Base-by-base conservation (phyloP, 2,113 vertebrate genomes). In the Nothocercus nigrocapillus region DNA sequence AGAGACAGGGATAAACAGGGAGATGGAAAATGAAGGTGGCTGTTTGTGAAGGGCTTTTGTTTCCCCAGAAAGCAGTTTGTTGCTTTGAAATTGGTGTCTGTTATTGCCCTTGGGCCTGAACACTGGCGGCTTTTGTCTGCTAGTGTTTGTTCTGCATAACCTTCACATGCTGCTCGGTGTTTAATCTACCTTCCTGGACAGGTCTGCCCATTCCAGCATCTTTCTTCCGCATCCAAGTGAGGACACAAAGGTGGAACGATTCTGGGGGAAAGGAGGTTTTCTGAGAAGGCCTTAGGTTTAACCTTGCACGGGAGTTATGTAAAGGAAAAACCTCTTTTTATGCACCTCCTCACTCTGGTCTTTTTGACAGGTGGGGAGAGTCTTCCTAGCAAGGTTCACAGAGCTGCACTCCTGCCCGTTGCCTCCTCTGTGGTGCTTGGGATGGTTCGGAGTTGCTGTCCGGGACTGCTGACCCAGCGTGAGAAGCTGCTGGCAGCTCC, bases 41-140 rank as follows among this genome's bases (percentile, higher is more conserved):
- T 81, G 28, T 80, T 93, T 92, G 47, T 82, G 59, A 82, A 85
- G 59, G 73, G 56, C 74, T 94, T 95, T 95, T 94, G 32, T 91
- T 74, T 93, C 64, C 10, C 27, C 69, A 32, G 14, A 67, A 38
- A 70, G 49, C 90, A 86, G 51, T 95, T 95, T 82, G 44, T n/a
- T 63, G 18, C 54, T 91, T 89, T 32, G 38, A 67, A 94, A 91
- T 88, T 7, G 30, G 10, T 36, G 20, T 68, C 70, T 86, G 38
- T 86, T 91, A 32, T 5, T 94, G 66, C 54, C n/a, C 44, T 76
- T 93, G 58, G 75, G 69, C 70, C 62, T 89, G 77, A 96, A 38
- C 62, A 45, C 30, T 90, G 13, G 40, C 40, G 88, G 58, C 88
- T 84, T 88, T 94, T 85, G 66, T 96, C 89, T 82, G 66, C 51